Evolutionary conservation across 2,113 vertebrate genomes (phyloP).

Genomic region (Cynocephalus volans): DNA sequence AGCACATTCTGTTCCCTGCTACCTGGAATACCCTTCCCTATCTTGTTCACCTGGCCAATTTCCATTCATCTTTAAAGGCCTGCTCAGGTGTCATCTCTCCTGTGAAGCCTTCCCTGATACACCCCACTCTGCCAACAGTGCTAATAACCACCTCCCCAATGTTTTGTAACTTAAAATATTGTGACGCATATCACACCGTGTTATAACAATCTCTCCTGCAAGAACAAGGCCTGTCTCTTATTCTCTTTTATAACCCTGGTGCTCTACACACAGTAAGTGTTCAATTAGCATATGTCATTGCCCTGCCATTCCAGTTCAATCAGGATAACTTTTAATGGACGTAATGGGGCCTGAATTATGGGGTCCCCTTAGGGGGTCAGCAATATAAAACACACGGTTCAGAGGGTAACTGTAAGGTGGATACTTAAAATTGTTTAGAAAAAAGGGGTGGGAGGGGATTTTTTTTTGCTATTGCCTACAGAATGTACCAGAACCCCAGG

Average conservation of each 20-base stretch:
- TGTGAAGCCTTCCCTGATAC: neutral
- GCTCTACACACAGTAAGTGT: neutral
- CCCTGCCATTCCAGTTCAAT: too few relatives aligned
- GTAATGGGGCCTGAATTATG: neutral
- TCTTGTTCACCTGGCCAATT: neutral
- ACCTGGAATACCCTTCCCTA: neutral
- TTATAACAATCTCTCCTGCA: neutral
- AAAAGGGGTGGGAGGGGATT: neutral
- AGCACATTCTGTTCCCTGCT: neutral
- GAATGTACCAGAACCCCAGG: neutral
- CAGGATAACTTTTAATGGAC: neutral
- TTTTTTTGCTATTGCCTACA: neutral
- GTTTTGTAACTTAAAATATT: accelerated
- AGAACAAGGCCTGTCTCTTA: neutral
- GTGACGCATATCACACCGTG: too few relatives aligned
- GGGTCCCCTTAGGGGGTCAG: neutral
- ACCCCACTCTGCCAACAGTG: too few relatives aligned
- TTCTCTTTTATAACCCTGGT: neutral
- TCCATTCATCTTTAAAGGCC: neutral
- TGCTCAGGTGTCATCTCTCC: neutral
- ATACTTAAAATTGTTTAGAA: neutral
- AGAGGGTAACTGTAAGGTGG: neutral
- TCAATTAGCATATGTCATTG: neutral
- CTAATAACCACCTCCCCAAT: neutral
- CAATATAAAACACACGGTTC: too few relatives aligned